Percentiles rank a stretch among this genome's conserved stretches.
Conservation (phyloP, 2,797 vertebrate species). For the Anabacerthia variegaticeps region DNA sequence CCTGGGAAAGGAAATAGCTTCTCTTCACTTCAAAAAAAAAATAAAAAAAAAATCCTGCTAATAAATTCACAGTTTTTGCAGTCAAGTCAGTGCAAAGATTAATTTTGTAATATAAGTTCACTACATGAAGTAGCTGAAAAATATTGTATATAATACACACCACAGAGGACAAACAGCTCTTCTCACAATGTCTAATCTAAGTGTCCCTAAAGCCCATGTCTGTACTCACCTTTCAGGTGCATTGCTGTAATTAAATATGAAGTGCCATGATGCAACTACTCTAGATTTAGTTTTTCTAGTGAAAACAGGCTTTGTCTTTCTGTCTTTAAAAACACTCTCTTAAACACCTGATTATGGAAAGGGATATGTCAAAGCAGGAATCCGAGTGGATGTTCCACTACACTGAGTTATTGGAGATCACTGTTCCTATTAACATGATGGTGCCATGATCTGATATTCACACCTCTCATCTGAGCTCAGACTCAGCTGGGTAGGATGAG, state of each 20-base stretch:
- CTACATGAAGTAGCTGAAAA: neutral
- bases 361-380: neutral
- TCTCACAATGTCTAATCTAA: neutral
- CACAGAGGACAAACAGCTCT: neutral
- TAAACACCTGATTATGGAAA: neutral
- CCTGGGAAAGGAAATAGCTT: constrained; percentile 40
- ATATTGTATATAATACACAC: neutral
- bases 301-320: neutral
- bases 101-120: neutral
- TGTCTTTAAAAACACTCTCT: neutral
- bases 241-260: neutral
- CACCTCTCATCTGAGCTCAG: neutral
- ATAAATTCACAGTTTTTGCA: constrained; percentile 59
- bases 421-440: neutral
- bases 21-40: neutral
- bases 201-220: neutral
- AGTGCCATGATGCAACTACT: neutral
- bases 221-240: neutral
- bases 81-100: constrained; percentile 46
- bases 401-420: neutral
- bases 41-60: constrained; percentile 38
- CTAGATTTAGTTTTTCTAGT: neutral
- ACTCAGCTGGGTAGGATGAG: neutral
- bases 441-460: neutral
- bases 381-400: neutral